Evolutionary conservation across 2,888 invertebrate genomes (phyloP).

Genomic region (Eubasilissa splendida): DNA sequence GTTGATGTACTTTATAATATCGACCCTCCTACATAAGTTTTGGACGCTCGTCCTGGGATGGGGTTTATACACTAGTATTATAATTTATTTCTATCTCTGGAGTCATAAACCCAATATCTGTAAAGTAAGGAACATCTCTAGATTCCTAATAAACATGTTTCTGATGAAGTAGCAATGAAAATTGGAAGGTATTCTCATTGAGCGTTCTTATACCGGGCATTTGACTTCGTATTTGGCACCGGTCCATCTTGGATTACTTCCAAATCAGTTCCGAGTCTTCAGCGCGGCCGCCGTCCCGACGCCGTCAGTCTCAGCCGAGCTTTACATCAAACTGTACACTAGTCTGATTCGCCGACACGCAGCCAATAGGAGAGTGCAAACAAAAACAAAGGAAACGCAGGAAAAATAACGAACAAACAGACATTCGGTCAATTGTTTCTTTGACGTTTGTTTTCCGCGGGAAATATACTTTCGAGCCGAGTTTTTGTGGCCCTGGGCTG

Average conservation of each 20-base stretch:
- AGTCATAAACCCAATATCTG: too few species aligned
- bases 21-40: too few species aligned
- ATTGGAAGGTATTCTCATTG: slow-evolving; percentile 19
- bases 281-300: slow-evolving; percentile 36
- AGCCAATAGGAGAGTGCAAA: slow-evolving; percentile 52
- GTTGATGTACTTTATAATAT: too few species aligned
- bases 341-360: slow-evolving; percentile 34
- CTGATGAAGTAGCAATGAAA: slow-evolving; percentile 1
- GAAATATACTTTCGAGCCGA: background rate
- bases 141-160: too few species aligned
- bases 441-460: slow-evolving; percentile 17
- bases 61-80: too few species aligned
- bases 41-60: too few species aligned
- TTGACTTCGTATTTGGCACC: slow-evolving; percentile 73
- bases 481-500: slow-evolving; percentile 3
- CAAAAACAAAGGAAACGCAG: slow-evolving; percentile 45
- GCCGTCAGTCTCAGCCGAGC: slow-evolving; percentile 45
- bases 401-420: background rate
- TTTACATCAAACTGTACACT: slow-evolving; percentile 9
- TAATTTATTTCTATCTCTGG: too few species aligned
- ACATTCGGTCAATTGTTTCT: slow-evolving; percentile 10
- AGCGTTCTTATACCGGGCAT: slow-evolving; percentile 36
- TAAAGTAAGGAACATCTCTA: too few species aligned
- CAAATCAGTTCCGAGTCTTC: slow-evolving; percentile 60
- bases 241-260: slow-evolving; percentile 69